A percentile compares a stretch with the other conserved stretches of the same genome.
Evolutionary conservation across 2,113 vertebrate genomes (phyloP).

Genomic region (Phocoena sinus): DNA sequence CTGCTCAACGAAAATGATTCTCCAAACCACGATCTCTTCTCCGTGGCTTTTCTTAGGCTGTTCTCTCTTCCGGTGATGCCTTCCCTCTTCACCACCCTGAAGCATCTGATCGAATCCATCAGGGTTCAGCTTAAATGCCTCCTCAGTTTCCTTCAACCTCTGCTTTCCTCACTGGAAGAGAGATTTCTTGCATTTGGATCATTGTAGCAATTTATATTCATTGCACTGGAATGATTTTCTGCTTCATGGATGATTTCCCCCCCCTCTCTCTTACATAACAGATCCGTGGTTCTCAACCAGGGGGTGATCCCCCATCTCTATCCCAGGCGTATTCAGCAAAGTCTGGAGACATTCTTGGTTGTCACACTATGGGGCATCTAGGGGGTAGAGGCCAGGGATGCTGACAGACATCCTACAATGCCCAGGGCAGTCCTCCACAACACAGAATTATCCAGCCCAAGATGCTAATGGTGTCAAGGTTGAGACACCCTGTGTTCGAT

Average conservation of each 20-base stretch:
- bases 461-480: neutral
- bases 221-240: neutral
- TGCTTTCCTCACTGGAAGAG: neutral
- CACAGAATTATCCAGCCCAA: neutral
- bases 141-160: neutral
- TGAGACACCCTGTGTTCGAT: neutral
- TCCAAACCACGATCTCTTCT: neutral
- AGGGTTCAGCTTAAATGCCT: neutral
- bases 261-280: neutral
- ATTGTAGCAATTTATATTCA: neutral
- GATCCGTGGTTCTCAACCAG: neutral
- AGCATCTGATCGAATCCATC: neutral
- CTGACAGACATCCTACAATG: neutral
- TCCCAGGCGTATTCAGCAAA: neutral
- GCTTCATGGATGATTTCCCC: neutral
- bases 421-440: neutral
- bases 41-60: neutral
- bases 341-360: neutral
- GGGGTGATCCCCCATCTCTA: neutral
- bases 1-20: neutral
- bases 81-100: neutral
- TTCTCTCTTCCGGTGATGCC: neutral
- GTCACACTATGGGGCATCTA: neutral
- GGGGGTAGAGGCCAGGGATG: neutral
- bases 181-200: neutral